Conservation (phyloP, 2,888 invertebrate genomes). For the Tanypteryx hageni region DNA sequence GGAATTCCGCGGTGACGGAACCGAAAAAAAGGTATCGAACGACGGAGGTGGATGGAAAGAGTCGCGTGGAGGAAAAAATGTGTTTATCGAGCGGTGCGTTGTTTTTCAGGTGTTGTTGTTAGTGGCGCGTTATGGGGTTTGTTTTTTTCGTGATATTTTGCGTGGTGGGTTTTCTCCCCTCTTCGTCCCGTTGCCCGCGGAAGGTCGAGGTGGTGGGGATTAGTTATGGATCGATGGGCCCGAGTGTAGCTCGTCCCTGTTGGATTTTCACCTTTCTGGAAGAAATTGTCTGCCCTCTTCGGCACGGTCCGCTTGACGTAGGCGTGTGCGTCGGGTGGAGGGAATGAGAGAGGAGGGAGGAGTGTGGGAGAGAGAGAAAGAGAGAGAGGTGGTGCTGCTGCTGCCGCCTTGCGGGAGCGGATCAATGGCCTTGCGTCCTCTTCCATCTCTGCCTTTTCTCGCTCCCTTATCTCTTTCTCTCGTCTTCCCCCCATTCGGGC, state of each 20-base stretch:
- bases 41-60: not conserved
- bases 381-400: not conserved
- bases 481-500: too few species aligned
- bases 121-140: not conserved
- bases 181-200: not conserved
- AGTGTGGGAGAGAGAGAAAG: not conserved
- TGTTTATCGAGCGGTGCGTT: not conserved
- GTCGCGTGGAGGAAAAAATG: not conserved
- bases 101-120: not conserved
- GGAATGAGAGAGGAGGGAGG: not conserved
- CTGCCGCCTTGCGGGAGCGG: not conserved
- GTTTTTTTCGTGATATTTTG: not conserved
- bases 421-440: conserved; percentile 9
- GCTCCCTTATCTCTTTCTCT: not conserved
- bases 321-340: not conserved
- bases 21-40: too few species aligned
- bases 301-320: not conserved
- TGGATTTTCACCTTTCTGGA: not conserved
- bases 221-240: not conserved
- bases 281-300: not conserved
- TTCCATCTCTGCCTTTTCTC: not conserved
- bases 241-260: not conserved
- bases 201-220: not conserved
- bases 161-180: not conserved
- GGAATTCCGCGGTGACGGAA: too few species aligned